phyloP scores from a whole-genome alignment of 2,113 vertebrate genomes.

The Apus apus region DNA sequence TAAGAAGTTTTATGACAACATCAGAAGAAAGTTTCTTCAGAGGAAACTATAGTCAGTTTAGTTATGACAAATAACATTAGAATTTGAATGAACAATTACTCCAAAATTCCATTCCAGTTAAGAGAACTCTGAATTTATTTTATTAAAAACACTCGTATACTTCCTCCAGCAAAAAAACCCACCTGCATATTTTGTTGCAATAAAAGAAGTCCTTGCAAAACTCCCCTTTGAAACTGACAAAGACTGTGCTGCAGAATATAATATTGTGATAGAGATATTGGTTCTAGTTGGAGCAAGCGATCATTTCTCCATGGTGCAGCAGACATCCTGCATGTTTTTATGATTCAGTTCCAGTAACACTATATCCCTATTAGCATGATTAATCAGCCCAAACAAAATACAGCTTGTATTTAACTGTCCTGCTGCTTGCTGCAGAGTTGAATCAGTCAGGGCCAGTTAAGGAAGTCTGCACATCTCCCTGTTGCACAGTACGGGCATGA shows the following conservation, averaged over 20 bases:
- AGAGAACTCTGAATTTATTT: neutral
- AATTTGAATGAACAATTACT: neutral
- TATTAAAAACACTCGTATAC: neutral
- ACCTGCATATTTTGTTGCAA: neutral
- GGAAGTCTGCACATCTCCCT: conserved; percentile 5
- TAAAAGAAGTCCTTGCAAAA: neutral
- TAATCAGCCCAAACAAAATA: conserved; percentile 42
- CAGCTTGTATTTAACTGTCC: neutral
- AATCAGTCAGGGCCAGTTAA: conserved; percentile 25
- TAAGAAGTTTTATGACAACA: neutral
- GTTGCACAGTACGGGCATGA: neutral
- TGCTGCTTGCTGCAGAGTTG: conserved; percentile 28
- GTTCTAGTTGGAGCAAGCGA: neutral
- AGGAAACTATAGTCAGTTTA: neutral
- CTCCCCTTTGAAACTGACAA: neutral
- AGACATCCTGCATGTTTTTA: neutral
- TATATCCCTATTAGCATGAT: conserved; percentile 12
- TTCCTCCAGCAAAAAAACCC: neutral
- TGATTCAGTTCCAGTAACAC: neutral
- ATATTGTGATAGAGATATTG: neutral
- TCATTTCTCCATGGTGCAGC: neutral
- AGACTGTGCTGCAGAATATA: neutral
- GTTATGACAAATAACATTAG: neutral
- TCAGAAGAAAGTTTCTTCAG: neutral
- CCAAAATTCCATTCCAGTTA: neutral